A percentile compares a stretch with the other conserved stretches of the same genome.
Evolutionary conservation across 2,888 invertebrate species (phyloP).

Genomic region (Drosophila quinaria): DNA sequence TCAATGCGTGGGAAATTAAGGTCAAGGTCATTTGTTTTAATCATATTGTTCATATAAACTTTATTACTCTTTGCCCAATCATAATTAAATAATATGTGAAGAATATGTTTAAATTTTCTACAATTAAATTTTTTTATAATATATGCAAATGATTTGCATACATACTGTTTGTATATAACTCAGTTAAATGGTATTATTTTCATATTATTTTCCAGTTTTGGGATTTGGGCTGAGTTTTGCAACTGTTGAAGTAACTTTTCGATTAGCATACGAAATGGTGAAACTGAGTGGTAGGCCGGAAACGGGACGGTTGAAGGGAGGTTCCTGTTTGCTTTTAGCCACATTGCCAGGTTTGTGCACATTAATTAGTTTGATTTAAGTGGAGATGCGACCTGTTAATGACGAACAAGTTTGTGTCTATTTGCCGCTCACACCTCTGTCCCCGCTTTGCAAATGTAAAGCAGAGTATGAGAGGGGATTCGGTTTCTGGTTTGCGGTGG

Average conservation of each 20-base stretch:
- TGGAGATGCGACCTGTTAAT: conserved; percentile 57
- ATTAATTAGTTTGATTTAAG: conserved; percentile 78
- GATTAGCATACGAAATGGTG: conserved; percentile 30
- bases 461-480: conserved; percentile 22
- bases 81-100: neutral
- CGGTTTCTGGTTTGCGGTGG: conserved; percentile 49
- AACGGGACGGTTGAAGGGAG: neutral
- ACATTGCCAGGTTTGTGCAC: conserved; percentile 61
- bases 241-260: conserved; percentile 37
- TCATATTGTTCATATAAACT: neutral
- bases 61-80: neutral
- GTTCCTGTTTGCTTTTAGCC: conserved; percentile 32
- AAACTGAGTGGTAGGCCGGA: neutral
- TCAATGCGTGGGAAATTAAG: neutral
- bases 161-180: neutral
- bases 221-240: conserved; percentile 17
- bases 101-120: neutral
- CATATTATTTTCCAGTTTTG: conserved; percentile 13
- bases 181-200: neutral
- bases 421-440: conserved; percentile 17
- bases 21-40: neutral
- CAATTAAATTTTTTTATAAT: neutral
- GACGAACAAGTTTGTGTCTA: conserved; percentile 46
- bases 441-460: conserved; percentile 51
- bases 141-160: neutral